Base-by-base conservation (phyloP, 2,888 invertebrate species). In the Cephus sareptanus region DNA sequence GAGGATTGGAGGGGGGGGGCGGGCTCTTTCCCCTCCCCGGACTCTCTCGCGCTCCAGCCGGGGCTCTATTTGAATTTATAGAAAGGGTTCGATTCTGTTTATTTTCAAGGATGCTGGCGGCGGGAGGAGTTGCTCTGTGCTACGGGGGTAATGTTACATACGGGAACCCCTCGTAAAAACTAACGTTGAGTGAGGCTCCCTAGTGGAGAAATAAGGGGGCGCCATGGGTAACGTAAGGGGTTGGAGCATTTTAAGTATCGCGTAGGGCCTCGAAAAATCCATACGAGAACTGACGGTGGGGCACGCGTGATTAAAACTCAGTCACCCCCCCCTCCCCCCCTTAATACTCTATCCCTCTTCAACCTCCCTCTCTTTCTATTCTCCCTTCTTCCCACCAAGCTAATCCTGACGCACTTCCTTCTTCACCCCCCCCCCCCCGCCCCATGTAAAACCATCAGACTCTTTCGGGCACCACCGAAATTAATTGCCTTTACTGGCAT, bases 21-120 rank as follows among this genome's bases (percentile, higher is more conserved):
- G n/a, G 75, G 80, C 56, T 74, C 75, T 37, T 56, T 70, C 84
- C 81, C 31, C 71, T 37, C 84, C 82, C 76, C 77, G 9, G 56
- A 56, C 56, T 56, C 56, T 34, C 34, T 68, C 31, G 33, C 31
- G 75, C 76, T 80, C 80, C 82, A 83, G 82, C 82, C 84, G 81
- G 83, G 83, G 70, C 74, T 77, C 81, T 83, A 88, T 89, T 89
- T 89, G 86, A 88, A 88, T 88, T 86, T 84, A 79, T 84, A 84
- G 85, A 89, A 90, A 89, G 89, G 89, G 89, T 89, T 89, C 88
- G 87, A 89, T 88, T 89, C 87, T 89, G 89, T 88, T 89, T 89
- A 89, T 89, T 89, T 89, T 89, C 81, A 82, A 86, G 85, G 83
- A 83, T 40, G 56, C 56, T 56, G 79, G 79, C 79, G 76, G 81